These are phyloP conservation scores for Drosophila niveifrons DNA, from an alignment of 2,888 invertebrate genomes.

Conservation along the genomic window DNA sequence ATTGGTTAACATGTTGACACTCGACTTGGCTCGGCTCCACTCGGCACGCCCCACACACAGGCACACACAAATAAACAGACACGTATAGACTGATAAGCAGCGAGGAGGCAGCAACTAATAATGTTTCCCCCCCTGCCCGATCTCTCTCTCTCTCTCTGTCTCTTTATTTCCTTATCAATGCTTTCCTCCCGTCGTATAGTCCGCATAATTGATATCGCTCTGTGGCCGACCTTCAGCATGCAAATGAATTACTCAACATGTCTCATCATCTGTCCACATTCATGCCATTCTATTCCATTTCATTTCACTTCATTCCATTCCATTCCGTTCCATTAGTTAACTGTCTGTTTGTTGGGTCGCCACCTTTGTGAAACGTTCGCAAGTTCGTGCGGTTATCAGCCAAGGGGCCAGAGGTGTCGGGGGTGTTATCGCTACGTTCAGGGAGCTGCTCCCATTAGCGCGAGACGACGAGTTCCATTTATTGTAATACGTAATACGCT, in stretches of 20 bases:
- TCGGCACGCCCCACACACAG: conserved; percentile 11
- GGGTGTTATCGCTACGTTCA: conserved; percentile 60
- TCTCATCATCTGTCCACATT: conserved; percentile 33
- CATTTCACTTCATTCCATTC: not conserved
- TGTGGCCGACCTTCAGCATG: conserved; percentile 66
- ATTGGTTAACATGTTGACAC: conserved; percentile 80
- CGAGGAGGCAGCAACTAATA: conserved; percentile 37
- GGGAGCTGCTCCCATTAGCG: conserved; percentile 60
- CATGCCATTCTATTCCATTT: too few relatives aligned
- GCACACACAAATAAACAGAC: not conserved
- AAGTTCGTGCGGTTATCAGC: conserved; percentile 66
- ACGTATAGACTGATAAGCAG: conserved; percentile 33
- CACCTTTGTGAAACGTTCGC: conserved; percentile 45
- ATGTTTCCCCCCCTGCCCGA: conserved; percentile 23
- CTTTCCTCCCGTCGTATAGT: conserved; percentile 36
- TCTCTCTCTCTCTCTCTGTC: too few relatives aligned
- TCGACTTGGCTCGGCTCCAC: conserved; percentile 48
- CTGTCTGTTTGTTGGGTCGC: conserved; percentile 32
- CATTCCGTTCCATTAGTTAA: conserved; percentile 17
- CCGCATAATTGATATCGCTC: conserved; percentile 60
- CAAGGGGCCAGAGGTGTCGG: conserved; percentile 45
- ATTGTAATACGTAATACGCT: conserved; percentile 9
- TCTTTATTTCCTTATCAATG: conserved; percentile 38
- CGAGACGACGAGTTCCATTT: conserved; percentile 46
- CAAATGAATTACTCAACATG: conserved; percentile 75